Conservation (phyloP, 2,797 vertebrate genomes). For the Yasuhikotakia modesta region DNA sequence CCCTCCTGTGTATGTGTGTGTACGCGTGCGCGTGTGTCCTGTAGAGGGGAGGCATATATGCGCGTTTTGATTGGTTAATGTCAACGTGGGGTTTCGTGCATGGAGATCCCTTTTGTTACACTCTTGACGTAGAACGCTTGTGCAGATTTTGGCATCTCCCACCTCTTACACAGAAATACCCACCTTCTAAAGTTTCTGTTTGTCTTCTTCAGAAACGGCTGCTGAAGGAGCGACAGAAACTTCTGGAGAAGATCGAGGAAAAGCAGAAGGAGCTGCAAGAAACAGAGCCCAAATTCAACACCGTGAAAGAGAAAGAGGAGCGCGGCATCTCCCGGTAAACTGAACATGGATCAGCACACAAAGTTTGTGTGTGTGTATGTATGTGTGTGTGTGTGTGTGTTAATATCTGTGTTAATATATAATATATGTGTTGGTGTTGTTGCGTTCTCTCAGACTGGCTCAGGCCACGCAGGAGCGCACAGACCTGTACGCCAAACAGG, state of each 20-base stretch:
- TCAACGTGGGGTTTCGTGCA: constrained; percentile 55
- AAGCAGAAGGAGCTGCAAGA: constrained; percentile 98
- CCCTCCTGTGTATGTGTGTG: constrained; percentile 35
- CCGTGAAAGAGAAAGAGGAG: constrained; percentile 98
- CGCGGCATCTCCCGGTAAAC: constrained; percentile 93
- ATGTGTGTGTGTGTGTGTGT: background rate
- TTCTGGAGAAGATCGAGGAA: constrained; percentile 98
- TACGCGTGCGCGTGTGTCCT: too few relatives aligned
- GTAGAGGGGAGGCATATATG: constrained; percentile 57
- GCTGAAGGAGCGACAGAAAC: constrained; percentile 95
- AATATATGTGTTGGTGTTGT: background rate
- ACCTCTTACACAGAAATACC: too few relatives aligned
- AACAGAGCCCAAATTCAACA: constrained; percentile 97
- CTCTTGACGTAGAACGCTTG: constrained; percentile 3
- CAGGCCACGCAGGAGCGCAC: constrained; percentile 98
- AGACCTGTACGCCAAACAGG: constrained; percentile 97
- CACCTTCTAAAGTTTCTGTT: too few relatives aligned
- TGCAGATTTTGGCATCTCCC: background rate
- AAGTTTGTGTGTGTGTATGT: too few relatives aligned
- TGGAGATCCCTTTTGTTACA: constrained; percentile 44
- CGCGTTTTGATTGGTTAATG: constrained; percentile 47
- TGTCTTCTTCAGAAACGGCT: constrained; percentile 90
- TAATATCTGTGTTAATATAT: too few relatives aligned
- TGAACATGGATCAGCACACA: too few relatives aligned
- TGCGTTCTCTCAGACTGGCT: constrained; percentile 75